phyloP scores from a whole-genome alignment of 2,113 vertebrate genomes.

The Scopus umbretta region DNA sequence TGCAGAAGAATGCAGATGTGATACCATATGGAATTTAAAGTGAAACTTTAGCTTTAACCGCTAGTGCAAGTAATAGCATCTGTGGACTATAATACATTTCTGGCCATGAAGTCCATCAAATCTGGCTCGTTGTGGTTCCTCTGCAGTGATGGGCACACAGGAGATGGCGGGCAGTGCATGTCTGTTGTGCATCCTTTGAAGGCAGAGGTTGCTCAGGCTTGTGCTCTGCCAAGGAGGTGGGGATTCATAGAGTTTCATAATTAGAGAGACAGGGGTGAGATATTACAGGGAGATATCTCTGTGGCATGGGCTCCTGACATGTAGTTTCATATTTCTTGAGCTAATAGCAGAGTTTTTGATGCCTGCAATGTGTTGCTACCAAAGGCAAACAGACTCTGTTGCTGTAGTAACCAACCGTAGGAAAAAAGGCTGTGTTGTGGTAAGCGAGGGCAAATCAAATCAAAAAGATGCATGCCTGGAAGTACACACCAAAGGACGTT shows the following conservation, averaged over 20 bases:
- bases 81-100: neutral
- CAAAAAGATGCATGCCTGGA: neutral
- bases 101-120: neutral
- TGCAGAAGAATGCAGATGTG: neutral
- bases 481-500: neutral
- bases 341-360: neutral
- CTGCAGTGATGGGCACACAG: neutral
- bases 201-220: neutral
- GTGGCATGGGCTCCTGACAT: neutral
- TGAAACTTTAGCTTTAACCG: neutral
- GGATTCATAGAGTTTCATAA: neutral
- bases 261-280: neutral
- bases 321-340: neutral
- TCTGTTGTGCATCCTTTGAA: neutral
- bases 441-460: slow-evolving; percentile 1
- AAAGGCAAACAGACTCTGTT: slow-evolving; percentile 9
- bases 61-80: neutral
- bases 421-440: neutral
- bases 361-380: neutral
- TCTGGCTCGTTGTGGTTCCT: neutral
- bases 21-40: neutral
- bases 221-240: neutral
- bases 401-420: slow-evolving; percentile 32
- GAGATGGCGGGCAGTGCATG: neutral
- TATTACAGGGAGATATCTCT: neutral